Evolutionary conservation across 2,888 invertebrate species (phyloP), one percentile per base, ranked within the genome.

Genomic region (Nephrocerus scutellatus): DNA sequence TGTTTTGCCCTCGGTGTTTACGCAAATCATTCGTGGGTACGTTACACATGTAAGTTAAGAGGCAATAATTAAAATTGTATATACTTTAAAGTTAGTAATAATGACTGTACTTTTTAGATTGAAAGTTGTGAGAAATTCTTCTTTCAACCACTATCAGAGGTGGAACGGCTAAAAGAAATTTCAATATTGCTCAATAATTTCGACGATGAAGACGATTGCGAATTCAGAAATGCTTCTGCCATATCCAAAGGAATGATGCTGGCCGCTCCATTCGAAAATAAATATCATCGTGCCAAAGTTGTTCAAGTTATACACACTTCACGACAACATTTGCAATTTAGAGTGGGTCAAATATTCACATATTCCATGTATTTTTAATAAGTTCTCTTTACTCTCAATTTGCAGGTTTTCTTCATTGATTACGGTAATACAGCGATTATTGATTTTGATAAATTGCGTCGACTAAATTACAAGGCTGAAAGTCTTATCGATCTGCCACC

Each of bases 391-490:
- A 15, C 8, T 16, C 20, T 15, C 25, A 5, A n/a, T 10, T 57
- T 59, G 20, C 61, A 82, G 77, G 77, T 90, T 5, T 71, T 77
- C 35, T 89, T 82, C 60, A 76, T 91, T 34, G 92, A 93, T 69
- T 83, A 76, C 62, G 92, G 92, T 12, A 77, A 78, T 51, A 69
- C 61, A 13, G 73, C 67, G 0, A 64, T 68, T 26, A 66, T 82
- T 21, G 55, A 60, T 34, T 48, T 59, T 34, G 55, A 66, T 32
- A 71, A 72, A 41, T 49, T 82, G 25, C 72, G 72, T 35, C 57
- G 65, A 2, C 53, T 74, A 29, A 50, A 59, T 1, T 41, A 42
- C 5, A 46, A 47, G 38, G 45, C 59, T 1, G 35, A 52, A 3
- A 45, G 57, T 4, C 39, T 55, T 9, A 19, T 42, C 3, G 59